Evolutionary conservation across 2,797 vertebrate genomes (phyloP).

Genomic region (Danio albolineatus): DNA sequence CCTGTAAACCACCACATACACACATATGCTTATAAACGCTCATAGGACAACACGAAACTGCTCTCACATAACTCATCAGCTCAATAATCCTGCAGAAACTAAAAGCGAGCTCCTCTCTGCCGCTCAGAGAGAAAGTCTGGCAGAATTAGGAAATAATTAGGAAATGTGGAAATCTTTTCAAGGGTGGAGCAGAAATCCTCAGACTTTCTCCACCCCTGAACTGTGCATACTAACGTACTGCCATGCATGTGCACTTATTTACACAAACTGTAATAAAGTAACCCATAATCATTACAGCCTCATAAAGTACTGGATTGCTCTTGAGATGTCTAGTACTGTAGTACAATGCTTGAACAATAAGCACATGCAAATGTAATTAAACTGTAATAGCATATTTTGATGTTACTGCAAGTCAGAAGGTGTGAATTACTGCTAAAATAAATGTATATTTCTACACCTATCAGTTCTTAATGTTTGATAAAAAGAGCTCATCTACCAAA

Average conservation of each 20-base stretch:
- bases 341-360: not conserved
- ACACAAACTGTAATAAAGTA: not conserved
- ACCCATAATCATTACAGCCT: not conserved
- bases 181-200: constrained; percentile 17
- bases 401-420: too few relatives aligned
- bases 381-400: too few relatives aligned
- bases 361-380: not conserved
- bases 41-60: not conserved
- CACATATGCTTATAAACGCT: constrained; percentile 9
- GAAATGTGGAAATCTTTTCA: not conserved
- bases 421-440: too few relatives aligned
- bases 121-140: not conserved
- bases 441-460: too few relatives aligned
- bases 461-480: too few relatives aligned
- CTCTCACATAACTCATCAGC: not conserved
- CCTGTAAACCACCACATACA: constrained; percentile 1
- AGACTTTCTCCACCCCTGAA: not conserved
- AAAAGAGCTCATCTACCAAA: too few relatives aligned
- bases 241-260: not conserved
- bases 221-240: not conserved
- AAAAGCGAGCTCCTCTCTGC: not conserved
- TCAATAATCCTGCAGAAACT: not conserved
- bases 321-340: not conserved
- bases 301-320: not conserved
- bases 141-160: not conserved